Base-by-base conservation (phyloP, 2,113 vertebrate genomes). In the Copsychus sechellarum region DNA sequence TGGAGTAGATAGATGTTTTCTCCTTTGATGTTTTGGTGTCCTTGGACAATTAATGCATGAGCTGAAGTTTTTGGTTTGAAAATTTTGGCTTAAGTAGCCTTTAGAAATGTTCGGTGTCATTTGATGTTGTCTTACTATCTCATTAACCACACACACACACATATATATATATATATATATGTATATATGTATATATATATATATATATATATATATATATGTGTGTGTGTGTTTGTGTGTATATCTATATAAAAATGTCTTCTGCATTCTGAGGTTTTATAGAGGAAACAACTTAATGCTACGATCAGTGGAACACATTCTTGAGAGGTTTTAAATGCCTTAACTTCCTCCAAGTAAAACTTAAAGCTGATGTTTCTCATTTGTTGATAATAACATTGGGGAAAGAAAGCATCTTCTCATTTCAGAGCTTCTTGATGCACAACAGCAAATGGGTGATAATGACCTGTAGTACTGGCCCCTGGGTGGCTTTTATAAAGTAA, bases 1-100 rank as follows among this genome's bases (percentile, higher is more conserved):
- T 77, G 70, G 71, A 90, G 79, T 23, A 57, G 58, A 65, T 54
- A 47, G 45, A 77, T 88, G 56, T 47, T 77, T 86, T 73, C 58
- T 72, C 10, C 58, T 95, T 95, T 92, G 69, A 95, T 90, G 79
- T 79, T 93, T 36, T 58, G 67, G 36, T 83, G 57, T 88, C 42
- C 56, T 74, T 88, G 67, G 50, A 93, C 66, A 70, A 62, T 82
- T 80, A 48, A n/a, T 88, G n/a, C 33, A 33, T 14, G 72, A 83
- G 51, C 42, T 54, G 42, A 64, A 90, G 40, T 61, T 87, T 87
- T 65, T 54, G 29, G 21, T 38, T 79, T 69, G 57, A 69, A 83
- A 81, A 38, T 53, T 78, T 90, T 1, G 2, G 11, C 48, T 83
- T 83, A 51, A 80, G 78, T 74, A 53, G 45, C 23, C 31, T 91